Base-by-base conservation (phyloP, 2,113 vertebrate genomes). In the Elachura formosa region DNA sequence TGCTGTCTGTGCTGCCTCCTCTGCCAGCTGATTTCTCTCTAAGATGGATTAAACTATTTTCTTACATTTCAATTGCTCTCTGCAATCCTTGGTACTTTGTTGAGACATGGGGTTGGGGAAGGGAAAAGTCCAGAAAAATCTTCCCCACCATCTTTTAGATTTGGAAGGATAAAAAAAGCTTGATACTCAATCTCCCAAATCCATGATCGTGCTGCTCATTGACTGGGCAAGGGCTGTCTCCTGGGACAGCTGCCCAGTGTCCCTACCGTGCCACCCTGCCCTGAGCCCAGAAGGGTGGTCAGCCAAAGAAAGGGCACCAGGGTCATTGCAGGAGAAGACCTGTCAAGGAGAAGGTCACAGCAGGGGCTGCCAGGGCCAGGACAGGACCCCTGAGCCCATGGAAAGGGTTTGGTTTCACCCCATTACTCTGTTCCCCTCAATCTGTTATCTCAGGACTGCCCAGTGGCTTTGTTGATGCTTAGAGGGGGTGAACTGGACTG, bases 131-230 rank as follows among this genome's bases (percentile, higher is more conserved):
- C 73, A 78, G 45, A 46, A 49, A 86, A 56, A 68, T 67, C 64
- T 80, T 80, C 48, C 24, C 26, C 0, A 0, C 31, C 67, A 40
- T 69, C 56, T 56, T 76, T 87, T 62, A 36, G 74, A 83, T 92
- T 75, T 76, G 68, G 64, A 78, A 85, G 31, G 75, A 95, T 62
- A 36, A 68, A 87, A 86, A 88, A 86, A 66, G 45, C 87, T 84
- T 68, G 84, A 84, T 49, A 78, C 79, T 69, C 84, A 75, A 90
- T 88, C 86, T 86, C 69, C 36, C 68, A 86, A 94, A 85, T 86
- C 78, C 64, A 25, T 5, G 48, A 88, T 29, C 56, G 61, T 81
- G n/a, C 59, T 26, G 55, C 74, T 97, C 15, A 2, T 62, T 83
- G 52, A 38, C 33, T 11, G 61, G 56, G 54, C 36, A 63, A 48